Evolutionary conservation across 2,797 vertebrate species (phyloP).

Genomic region (Sebastes iracundus): DNA sequence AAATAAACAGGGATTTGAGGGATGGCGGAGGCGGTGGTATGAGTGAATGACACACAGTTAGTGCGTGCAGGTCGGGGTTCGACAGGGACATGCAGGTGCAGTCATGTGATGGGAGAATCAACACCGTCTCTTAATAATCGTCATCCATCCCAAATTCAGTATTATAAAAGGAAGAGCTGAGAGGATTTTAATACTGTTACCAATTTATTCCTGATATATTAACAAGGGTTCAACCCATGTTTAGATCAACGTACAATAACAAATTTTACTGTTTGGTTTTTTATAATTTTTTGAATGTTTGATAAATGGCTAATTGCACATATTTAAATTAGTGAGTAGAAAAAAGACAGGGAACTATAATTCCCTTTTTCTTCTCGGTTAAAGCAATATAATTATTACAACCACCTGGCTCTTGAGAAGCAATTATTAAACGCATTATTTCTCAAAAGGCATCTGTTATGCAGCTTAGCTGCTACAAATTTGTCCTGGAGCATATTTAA

Average conservation of each 20-base stretch:
- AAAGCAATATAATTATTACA: not conserved
- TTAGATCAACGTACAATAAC: not conserved
- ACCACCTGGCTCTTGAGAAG: not conserved
- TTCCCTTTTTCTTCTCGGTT: not conserved
- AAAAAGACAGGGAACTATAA: not conserved
- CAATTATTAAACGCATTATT: not conserved
- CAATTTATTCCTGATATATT: not conserved
- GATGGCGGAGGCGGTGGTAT: constrained; percentile 29
- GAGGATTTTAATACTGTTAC: not conserved
- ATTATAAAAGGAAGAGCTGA: not conserved
- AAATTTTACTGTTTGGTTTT: not conserved
- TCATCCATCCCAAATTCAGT: constrained; percentile 42
- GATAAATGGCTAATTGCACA: not conserved
- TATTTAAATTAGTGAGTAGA: not conserved
- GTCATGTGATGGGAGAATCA: constrained; percentile 25
- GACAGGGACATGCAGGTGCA: constrained; percentile 60
- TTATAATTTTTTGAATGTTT: not conserved
- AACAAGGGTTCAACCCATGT: not conserved
- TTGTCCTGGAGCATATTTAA: not conserved
- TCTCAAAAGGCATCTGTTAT: not conserved
- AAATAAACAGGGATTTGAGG: constrained; percentile 18
- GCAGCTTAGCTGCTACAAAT: not conserved
- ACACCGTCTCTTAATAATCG: not conserved
- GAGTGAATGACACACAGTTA: constrained; percentile 64
- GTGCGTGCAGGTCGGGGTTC: constrained; percentile 60